These are phyloP conservation scores for Hippocampus barbouri DNA, from an alignment of 2,113 vertebrate species.

Conservation along the genomic window DNA sequence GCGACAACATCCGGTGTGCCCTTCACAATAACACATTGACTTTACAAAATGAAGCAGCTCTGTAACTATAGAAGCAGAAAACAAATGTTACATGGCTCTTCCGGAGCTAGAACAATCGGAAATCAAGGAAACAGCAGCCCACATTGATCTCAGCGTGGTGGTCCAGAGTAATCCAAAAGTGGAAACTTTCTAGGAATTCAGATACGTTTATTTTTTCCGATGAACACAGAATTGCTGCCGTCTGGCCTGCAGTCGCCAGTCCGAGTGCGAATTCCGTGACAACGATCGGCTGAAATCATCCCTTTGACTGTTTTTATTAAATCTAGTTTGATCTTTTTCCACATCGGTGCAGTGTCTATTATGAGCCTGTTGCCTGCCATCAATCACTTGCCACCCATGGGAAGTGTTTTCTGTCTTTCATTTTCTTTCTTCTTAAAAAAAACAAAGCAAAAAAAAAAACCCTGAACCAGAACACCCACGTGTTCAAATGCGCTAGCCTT, in stretches of 20 bases:
- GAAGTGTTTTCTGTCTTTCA: background rate
- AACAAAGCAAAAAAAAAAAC: too few species aligned
- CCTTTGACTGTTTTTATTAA: background rate
- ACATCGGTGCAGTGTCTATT: background rate
- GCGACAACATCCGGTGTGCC: too few species aligned
- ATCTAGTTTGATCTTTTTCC: constrained; percentile 1
- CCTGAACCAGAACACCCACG: too few species aligned
- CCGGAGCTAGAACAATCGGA: too few species aligned
- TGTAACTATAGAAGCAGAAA: too few species aligned
- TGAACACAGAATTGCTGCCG: constrained; percentile 5
- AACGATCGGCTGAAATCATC: background rate
- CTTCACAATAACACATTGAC: too few species aligned
- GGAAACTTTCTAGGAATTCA: background rate
- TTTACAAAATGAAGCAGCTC: too few species aligned
- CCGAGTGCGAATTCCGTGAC: constrained; percentile 5
- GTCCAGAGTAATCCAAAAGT: background rate
- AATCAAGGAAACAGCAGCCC: background rate
- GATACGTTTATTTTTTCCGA: background rate
- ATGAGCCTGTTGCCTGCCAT: background rate
- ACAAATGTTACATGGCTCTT: too few species aligned
- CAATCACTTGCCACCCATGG: constrained; percentile 5
- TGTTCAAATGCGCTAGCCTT: background rate
- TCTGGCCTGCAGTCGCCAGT: background rate
- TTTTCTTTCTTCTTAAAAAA: background rate
- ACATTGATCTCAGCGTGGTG: background rate